Conservation (phyloP, 2,113 vertebrate genomes). For the Bombycilla garrulus region DNA sequence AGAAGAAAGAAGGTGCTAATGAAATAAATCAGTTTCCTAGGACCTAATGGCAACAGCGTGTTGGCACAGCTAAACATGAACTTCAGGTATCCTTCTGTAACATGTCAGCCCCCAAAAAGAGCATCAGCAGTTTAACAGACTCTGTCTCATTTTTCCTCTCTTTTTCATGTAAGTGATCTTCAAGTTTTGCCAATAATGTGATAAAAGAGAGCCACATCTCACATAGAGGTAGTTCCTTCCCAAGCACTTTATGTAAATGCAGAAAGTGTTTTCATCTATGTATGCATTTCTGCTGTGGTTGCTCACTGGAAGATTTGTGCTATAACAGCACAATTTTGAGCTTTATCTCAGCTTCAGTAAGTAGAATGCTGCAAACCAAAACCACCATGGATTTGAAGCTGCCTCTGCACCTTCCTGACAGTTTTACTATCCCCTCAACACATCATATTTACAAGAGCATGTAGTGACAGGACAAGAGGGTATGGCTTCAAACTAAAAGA, state of each 20-base stretch:
- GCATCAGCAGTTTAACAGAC: background rate
- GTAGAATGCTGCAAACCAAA: background rate
- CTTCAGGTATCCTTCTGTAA: background rate
- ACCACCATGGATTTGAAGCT: background rate
- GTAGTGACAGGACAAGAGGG: background rate
- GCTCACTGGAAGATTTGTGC: background rate
- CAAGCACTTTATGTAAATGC: rapidly evolving
- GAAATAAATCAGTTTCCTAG: background rate
- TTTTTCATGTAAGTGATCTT: background rate
- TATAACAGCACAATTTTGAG: background rate
- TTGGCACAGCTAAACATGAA: background rate
- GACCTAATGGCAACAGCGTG: background rate
- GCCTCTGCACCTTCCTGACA: background rate
- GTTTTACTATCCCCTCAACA: background rate
- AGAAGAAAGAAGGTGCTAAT: background rate
- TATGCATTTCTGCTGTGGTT: background rate
- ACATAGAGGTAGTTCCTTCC: background rate
- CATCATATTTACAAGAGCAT: background rate
- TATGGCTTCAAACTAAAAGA: background rate
- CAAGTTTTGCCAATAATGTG: background rate
- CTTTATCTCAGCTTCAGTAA: background rate
- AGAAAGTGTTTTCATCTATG: background rate
- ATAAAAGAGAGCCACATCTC: background rate
- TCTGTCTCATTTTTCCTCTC: background rate
- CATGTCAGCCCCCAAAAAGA: rapidly evolving